phyloP scores from a whole-genome alignment of 2,113 vertebrate species.

The Perca schrenkii region DNA sequence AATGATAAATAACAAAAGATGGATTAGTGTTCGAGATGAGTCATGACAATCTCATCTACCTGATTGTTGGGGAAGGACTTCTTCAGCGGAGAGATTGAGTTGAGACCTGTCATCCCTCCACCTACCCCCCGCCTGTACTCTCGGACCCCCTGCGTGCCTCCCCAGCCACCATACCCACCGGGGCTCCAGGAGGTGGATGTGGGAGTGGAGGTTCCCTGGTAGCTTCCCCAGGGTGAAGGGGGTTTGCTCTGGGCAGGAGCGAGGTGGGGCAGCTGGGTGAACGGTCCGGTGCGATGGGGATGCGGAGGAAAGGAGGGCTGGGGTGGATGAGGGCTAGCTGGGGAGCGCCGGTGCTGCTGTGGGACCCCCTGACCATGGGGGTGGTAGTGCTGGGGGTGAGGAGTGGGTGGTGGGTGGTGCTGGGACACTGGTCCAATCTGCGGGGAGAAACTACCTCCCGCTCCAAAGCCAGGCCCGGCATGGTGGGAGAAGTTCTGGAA shows the following conservation, averaged over 20 bases:
- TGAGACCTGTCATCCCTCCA: constrained; percentile 93
- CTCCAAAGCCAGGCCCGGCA: constrained; percentile 93
- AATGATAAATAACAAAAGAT: not conserved
- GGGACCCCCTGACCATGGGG: constrained; percentile 94
- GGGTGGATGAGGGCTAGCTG: constrained; percentile 95
- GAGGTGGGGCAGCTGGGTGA: constrained; percentile 96
- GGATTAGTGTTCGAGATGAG: not conserved
- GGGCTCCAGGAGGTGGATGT: constrained; percentile 97
- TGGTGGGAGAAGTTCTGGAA: constrained; percentile 99
- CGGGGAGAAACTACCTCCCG: constrained; percentile 93
- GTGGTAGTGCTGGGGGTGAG: constrained; percentile 96
- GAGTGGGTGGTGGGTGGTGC: constrained; percentile 94
- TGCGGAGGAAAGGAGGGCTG: constrained; percentile 95
- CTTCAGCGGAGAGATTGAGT: constrained; percentile 98
- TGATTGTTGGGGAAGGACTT: constrained; percentile 99
- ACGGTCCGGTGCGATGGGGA: constrained; percentile 95
- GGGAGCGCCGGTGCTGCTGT: constrained; percentile 83
- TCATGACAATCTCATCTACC: constrained; percentile 40
- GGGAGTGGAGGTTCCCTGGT: constrained; percentile 96
- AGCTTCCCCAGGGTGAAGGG: constrained; percentile 98
- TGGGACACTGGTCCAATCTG: constrained; percentile 97
- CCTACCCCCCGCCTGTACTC: constrained; percentile 95
- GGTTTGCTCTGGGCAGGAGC: constrained; percentile 95
- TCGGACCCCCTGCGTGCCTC: constrained; percentile 93
- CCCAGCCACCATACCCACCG: constrained; percentile 95